Conservation (phyloP, 2,113 vertebrate species). For the Isurus oxyrinchus region DNA sequence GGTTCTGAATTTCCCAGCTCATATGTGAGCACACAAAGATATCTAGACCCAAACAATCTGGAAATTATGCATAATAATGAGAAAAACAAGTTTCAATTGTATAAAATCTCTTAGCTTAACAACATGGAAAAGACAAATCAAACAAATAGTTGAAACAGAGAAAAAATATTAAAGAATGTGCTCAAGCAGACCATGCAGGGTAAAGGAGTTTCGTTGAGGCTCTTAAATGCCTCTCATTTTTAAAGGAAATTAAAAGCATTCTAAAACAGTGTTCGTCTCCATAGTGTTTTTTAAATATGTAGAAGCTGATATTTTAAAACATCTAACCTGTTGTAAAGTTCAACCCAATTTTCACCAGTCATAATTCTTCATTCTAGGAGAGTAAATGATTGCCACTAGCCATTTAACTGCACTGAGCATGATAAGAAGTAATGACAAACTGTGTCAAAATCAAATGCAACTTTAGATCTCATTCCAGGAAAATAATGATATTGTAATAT, state of each 20-base stretch:
- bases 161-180: not conserved
- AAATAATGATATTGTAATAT: not conserved
- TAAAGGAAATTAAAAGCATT: not conserved
- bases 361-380: not conserved
- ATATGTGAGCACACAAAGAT: not conserved
- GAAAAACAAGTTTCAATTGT: not conserved
- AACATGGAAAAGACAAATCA: not conserved
- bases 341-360: not conserved
- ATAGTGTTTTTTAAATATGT: not conserved
- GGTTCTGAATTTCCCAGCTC: no score
- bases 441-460: not conserved
- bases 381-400: not conserved
- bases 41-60: not conserved
- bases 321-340: not conserved
- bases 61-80: not conserved
- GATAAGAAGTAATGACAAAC: not conserved
- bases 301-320: not conserved
- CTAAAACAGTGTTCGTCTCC: not conserved
- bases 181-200: not conserved
- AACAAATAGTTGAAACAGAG: not conserved
- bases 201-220: not conserved
- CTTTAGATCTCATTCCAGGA: not conserved
- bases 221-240: not conserved
- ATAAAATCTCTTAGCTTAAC: not conserved
- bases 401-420: not conserved